Evolutionary conservation across 1,140 invertebrate genomes (phyloP).

Genomic region (Tetragonula clypearis): DNA sequence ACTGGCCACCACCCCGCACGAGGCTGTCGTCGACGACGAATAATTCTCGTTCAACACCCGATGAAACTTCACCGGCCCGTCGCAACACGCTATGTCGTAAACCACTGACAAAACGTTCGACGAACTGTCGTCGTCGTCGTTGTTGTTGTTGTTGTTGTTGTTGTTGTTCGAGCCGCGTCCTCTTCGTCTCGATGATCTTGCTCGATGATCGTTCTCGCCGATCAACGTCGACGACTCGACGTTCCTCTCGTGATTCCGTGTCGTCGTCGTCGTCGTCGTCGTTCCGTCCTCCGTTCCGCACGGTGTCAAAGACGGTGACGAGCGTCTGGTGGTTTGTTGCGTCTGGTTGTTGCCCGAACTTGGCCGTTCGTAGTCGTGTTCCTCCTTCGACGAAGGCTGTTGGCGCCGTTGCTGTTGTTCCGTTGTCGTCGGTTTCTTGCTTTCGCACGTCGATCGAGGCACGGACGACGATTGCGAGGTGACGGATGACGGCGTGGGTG

Average conservation of each 20-base stretch:
- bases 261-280: too few relatives aligned
- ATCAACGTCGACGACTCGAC: background rate
- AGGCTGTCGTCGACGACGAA: slow-evolving; percentile 58
- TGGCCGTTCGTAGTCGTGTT: background rate
- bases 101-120: slow-evolving; percentile 80
- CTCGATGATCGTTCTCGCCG: slow-evolving; percentile 21
- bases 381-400: background rate
- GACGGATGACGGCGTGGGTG: slow-evolving; percentile 48
- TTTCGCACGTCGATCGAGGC: slow-evolving; percentile 4
- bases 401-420: background rate
- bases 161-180: slow-evolving; percentile 7
- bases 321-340: background rate
- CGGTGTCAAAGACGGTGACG: background rate
- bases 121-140: slow-evolving; percentile 20
- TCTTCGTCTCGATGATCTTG: slow-evolving; percentile 21
- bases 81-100: slow-evolving; percentile 92
- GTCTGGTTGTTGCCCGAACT: background rate
- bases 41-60: slow-evolving; percentile 90
- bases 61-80: slow-evolving; percentile 92
- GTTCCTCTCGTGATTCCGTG: background rate
- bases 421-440: slow-evolving; percentile 12
- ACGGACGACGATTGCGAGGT: slow-evolving; percentile 38
- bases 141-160: slow-evolving; percentile 27
- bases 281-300: background rate
- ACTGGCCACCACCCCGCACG: slow-evolving; percentile 25